Conservation (phyloP, 2,113 vertebrate genomes). For the Tetraodon nigroviridis region DNA sequence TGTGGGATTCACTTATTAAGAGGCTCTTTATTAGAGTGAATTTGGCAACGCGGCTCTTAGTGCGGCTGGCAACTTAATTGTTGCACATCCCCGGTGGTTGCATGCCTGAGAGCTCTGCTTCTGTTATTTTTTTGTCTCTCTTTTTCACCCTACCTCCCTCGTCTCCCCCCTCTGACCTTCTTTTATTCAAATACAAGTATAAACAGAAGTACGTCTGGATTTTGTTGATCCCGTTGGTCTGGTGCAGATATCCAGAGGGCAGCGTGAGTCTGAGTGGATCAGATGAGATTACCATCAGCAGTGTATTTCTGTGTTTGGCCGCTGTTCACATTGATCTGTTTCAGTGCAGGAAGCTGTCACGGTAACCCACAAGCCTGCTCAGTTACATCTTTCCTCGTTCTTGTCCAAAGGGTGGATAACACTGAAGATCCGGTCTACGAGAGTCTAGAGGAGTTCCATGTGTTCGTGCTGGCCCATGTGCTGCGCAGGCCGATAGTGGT, state of each 20-base stretch:
- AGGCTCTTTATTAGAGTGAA: conserved; percentile 70
- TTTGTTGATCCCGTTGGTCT: neutral
- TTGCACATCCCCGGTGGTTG: conserved; percentile 57
- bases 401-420: conserved; percentile 83
- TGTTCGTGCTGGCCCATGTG: conserved; percentile 95
- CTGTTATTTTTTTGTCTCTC: conserved; percentile 4
- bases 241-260: conserved; percentile 3
- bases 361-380: conserved; percentile 8
- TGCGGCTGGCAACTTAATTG: conserved; percentile 64
- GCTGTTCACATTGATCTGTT: neutral
- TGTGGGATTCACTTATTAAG: conserved; percentile 69
- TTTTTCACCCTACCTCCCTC: conserved; percentile 3
- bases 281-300: conserved; percentile 13
- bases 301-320: conserved; percentile 7
- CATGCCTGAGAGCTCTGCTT: conserved; percentile 43
- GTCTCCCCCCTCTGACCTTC: conserved; percentile 2
- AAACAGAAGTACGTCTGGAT: conserved; percentile 14
- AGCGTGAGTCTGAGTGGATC: conserved; percentile 15
- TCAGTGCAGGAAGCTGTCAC: conserved; percentile 22
- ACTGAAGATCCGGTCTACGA: conserved; percentile 97
- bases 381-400: conserved; percentile 9
- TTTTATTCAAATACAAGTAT: conserved; percentile 15
- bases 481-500: conserved; percentile 92
- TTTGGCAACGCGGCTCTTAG: conserved; percentile 51
- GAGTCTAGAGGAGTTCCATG: conserved; percentile 97